Evolutionary conservation across 2,113 vertebrate species (phyloP), one percentile per base, ranked within the genome.

Genomic region (Brachyistius frenatus): DNA sequence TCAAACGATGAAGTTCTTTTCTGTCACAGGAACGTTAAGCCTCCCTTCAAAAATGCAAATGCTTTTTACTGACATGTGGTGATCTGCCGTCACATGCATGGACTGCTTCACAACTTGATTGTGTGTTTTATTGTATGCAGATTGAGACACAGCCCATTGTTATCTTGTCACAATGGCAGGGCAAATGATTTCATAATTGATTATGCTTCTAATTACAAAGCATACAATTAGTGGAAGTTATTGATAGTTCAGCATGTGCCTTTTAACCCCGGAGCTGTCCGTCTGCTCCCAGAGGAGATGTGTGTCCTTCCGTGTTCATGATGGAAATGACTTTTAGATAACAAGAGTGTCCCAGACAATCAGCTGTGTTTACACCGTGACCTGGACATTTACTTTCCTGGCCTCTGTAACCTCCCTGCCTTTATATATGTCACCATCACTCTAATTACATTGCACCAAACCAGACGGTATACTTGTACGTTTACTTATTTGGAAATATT

Each of bases 201-300:
- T 94, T 93, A 87, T 89, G 78, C 85, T 79, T 90, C 87, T 95
- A 94, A 95, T 95, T 95, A 94, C 91, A 88, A 91, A 93, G 87
- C 86, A 93, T 77, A 92, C 91, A 94, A 94, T 94, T 94, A 94
- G 91, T 89, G 86, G 86, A 91, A 91, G 93, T 91, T 95, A 95
- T 95, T 94, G 94, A 95, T 95, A 94, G 91, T 92, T 90, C 78
- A 84, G 89, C 88, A 78, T 93, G 91, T 93, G 88, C 86, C 92
- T 91, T 92, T 93, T 93, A 88, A 94, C 93, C 94, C 93, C 86
- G 77, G 74, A 94, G 92, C 91, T 93, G 89, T 93, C 83, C 58
- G 85, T 91, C 89, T 91, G 63, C 78, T 90, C 93, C 92, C 94
- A 93, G 78, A 90, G 93, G 93, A 93, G 88, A 92, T 5, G 81